Evolutionary conservation across 2,113 vertebrate species (phyloP), one percentile per base, ranked within the genome.

Genomic region (Hiodon tergisus): DNA sequence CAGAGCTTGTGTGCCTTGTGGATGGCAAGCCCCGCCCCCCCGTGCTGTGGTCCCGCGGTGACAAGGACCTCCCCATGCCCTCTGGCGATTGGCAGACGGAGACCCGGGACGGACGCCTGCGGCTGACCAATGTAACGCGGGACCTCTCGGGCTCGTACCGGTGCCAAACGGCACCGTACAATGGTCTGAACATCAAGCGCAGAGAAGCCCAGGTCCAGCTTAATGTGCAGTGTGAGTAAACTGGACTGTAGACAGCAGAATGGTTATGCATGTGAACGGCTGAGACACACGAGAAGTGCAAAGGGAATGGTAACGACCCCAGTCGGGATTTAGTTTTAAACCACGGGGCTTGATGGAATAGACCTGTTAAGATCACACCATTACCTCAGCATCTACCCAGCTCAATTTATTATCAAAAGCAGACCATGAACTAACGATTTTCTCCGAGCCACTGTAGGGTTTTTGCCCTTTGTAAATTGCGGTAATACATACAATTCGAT

Each of bases 101-200:
- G 84, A 95, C 95, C 0, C 84, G 88, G 0, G 95, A 98, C 13
- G 97, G 97, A 7, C 97, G 93, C 59, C 87, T 99, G 78, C 87
- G 84, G 50, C 80, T 99, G 76, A 93, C 85, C 78, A 95, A 92
- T 0, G 92, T 98, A 79, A 94, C 88, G 75, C 88, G 96, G 13
- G 95, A 98, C 83, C 93, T 96, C 94, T 94, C 90, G 0, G 97
- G 97, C 6, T 80, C 87, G 5, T 98, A 98, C 83, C 94, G 95
- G 72, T 99, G 97, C 84, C 97, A 98, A 87, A 98, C 97, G 0
- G 96, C 96, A 48, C 93, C 93, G 2, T 98, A 97, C 86, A 99
- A 99, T 2, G 96, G 97, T 65, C 96, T 99, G 53, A 99, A 98
- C 90, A 95, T 99, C 83, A 94, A 95, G 73, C 89, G 94, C 7